These are phyloP conservation scores for Calameuta filiformis DNA, from an alignment of 2,888 invertebrate genomes.

Conservation along the genomic window DNA sequence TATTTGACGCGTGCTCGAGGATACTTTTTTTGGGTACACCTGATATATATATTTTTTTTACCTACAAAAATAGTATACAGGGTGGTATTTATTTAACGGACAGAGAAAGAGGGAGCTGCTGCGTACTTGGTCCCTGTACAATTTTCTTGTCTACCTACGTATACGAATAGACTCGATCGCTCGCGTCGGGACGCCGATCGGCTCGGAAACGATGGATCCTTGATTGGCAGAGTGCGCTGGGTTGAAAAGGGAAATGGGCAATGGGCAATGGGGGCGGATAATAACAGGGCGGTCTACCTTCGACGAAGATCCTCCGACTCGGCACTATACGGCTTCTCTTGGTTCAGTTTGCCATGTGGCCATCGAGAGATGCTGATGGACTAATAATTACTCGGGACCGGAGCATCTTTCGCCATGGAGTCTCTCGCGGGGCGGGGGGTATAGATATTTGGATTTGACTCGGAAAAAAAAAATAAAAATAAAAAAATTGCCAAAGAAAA, in stretches of 20 bases:
- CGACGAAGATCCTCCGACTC: conserved; percentile 46
- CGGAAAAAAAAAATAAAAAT: neutral
- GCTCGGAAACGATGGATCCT: conserved; percentile 59
- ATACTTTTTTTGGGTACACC: neutral
- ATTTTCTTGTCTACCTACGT: neutral
- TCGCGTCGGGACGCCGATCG: conserved; percentile 32
- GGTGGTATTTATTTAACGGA: neutral
- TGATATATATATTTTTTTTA: neutral
- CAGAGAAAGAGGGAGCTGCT: neutral
- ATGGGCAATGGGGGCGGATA: conserved; percentile 61
- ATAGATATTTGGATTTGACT: neutral
- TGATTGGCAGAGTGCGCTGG: conserved; percentile 59
- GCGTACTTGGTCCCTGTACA: neutral
- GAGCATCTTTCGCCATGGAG: neutral
- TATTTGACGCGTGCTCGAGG: neutral
- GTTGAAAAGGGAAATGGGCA: conserved; percentile 63
- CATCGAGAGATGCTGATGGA: conserved; percentile 58
- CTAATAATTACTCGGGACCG: conserved; percentile 59
- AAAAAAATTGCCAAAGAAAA: neutral
- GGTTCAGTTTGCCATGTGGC: conserved; percentile 58
- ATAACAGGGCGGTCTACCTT: conserved; percentile 61
- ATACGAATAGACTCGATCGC: neutral
- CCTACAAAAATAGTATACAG: neutral
- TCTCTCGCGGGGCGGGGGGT: neutral
- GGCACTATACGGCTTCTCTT: conserved; percentile 19